Evolutionary conservation across 2,888 invertebrate species (phyloP).

Genomic region (Drosophila rubida): DNA sequence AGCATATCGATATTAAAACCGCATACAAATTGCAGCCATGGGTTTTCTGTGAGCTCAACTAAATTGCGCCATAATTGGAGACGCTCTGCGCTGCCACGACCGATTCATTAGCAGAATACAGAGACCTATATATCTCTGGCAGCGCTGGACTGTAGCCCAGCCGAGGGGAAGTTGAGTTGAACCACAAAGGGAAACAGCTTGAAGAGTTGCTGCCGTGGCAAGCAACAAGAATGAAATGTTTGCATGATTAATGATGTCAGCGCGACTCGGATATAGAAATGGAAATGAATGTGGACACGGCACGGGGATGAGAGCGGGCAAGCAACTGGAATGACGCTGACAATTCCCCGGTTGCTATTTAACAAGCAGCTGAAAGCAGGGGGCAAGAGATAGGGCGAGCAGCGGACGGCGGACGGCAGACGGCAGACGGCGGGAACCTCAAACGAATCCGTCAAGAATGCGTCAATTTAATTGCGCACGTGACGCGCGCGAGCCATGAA

Average conservation of each 20-base stretch:
- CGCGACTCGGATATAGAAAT: conserved; percentile 9
- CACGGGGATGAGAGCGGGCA: background rate
- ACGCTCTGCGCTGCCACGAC: background rate
- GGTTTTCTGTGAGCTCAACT: too few relatives aligned
- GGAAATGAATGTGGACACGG: too few relatives aligned
- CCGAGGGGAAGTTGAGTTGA: background rate
- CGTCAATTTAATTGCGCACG: conserved; percentile 83
- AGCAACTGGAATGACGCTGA: background rate
- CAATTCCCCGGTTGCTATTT: conserved; percentile 60
- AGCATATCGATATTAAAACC: too few relatives aligned
- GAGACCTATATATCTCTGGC: too few relatives aligned
- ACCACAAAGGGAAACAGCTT: conserved; percentile 34
- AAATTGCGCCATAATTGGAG: too few relatives aligned
- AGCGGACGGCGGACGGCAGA: too few relatives aligned
- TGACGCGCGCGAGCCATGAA: conserved; percentile 68
- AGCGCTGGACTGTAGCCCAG: background rate
- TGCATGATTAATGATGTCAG: conserved; percentile 66
- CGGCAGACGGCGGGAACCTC: too few relatives aligned
- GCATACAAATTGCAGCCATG: too few relatives aligned
- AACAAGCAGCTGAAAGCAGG: conserved; percentile 30
- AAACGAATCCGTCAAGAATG: conserved; percentile 72
- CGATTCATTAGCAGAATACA: background rate
- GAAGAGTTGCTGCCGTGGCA: conserved; percentile 31
- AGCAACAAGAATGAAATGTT: conserved; percentile 28
- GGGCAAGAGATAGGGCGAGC: background rate